Evolutionary conservation across 1,140 invertebrate genomes (phyloP).

Genomic region (Bombyx mandarina): DNA sequence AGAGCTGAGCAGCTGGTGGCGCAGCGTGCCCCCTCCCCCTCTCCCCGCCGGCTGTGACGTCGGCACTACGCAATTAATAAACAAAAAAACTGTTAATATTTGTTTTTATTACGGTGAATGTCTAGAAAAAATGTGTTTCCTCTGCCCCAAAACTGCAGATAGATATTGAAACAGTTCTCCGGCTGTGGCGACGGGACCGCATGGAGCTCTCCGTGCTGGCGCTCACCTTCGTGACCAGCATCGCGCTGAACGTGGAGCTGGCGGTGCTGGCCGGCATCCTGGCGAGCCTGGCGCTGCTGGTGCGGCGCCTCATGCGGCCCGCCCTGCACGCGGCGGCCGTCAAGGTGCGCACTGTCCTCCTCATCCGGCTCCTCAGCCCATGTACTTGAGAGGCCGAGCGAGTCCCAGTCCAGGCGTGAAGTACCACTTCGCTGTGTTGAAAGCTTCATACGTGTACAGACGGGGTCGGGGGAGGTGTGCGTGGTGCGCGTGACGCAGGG

Average conservation of each 20-base stretch:
- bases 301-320: constrained; percentile 87
- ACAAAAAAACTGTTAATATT: too few relatives aligned
- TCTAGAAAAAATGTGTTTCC: background rate
- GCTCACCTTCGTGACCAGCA: constrained; percentile 84
- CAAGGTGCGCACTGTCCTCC: constrained; percentile 58
- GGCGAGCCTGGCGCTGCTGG: constrained; percentile 84
- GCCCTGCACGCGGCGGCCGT: constrained; percentile 75
- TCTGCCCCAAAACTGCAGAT: constrained; percentile 59
- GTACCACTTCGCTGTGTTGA: too few relatives aligned
- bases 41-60: too few relatives aligned
- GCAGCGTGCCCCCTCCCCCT: too few relatives aligned
- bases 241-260: constrained; percentile 86
- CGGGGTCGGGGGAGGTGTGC: constrained; percentile 26
- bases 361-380: too few relatives aligned
- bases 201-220: constrained; percentile 79
- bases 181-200: constrained; percentile 82
- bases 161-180: constrained; percentile 76
- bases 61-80: too few relatives aligned
- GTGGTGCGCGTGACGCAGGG: constrained; percentile 26
- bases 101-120: too few relatives aligned
- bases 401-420: too few relatives aligned
- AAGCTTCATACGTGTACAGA: constrained; percentile 1
- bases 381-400: too few relatives aligned
- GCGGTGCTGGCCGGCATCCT: constrained; percentile 90
- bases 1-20: too few relatives aligned